Base-by-base conservation (phyloP, 2,888 invertebrate species). In the Folsomia candida region DNA sequence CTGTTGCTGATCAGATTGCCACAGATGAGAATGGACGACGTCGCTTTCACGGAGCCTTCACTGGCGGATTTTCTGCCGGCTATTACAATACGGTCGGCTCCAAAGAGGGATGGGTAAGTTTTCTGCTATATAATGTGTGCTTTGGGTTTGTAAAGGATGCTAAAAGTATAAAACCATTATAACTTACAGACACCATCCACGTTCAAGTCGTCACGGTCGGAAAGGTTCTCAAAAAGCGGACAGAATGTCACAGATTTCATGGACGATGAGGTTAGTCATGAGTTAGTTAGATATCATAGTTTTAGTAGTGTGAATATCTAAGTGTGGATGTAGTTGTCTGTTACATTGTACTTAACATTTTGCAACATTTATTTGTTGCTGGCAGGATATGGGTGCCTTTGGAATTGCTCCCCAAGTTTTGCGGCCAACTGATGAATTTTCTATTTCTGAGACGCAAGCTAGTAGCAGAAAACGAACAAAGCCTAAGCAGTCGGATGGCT, bases 1-100 rank as follows among this genome's bases (percentile, higher is more conserved):
- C 89, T 14, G 83, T 91, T 24, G 84, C 86, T 70, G 97, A 98
- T 81, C 95, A 97, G 84, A 89, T 90, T 80, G 97, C 93, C 0
- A 90, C 89, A 64, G 97, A 98, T 83, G 90, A 89, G 29, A 90
- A 93, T 82, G 98, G 97, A 0, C 86, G 92, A 70, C 87, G 94
- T 9, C 85, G 98, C 80, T 99, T 99, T 83, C 99, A 99, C 84
- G 99, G 99, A 6, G 99, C 99, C 0, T 99, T 99, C 82, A 99
- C 98, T 0, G 99, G 99, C 0, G 96, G 93, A 1, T 99, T 98
- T 83, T 95, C 97, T 18, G 99, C 99, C 0, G 99, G 99, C 0
- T 97, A 93, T 81, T 97, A 92, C 82, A 99, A 99, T 82, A 91
- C 95, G 0, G 99, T 99, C 24, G 98, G 97, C 0, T 92, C 96